Base-by-base conservation (phyloP, 2,113 vertebrate species). In the Sphyrna mokarran region DNA sequence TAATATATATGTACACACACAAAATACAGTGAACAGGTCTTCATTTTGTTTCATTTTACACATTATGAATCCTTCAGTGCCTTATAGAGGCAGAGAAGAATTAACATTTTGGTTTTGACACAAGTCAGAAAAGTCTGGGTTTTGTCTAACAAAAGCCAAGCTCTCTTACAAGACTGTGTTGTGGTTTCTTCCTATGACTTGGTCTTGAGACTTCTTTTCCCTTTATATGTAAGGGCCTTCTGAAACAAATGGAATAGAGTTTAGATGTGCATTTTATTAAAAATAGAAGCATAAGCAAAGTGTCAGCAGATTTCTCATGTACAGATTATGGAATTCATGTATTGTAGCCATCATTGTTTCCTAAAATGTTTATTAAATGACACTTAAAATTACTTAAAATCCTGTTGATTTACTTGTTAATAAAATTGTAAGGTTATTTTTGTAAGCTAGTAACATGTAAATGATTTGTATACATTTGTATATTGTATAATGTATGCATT, bases 401-500 rank as follows among this genome's bases (percentile, higher is more conserved):
- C 96, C 97, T 48, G 96, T 96, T 96, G 94, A 96, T 97, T 97
- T 96, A 97, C 97, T 97, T 97, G 97, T 97, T 97, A 97, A 96
- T 96, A 96, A 96, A 98, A 97, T 97, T 96, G 97, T 97, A 95
- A 29, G 94, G 94, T 95, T 95, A 98, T 98, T 98, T 98, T 98
- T 98, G 97, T 98, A 98, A 97, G 97, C 97, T 97, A 96, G 93
- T 96, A 96, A 97, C 96, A 98, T 97, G 97, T 97, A 97, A 97
- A 97, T 97, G 70, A 96, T 97, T 97, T 98, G 96, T 97, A 97
- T 97, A 97, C 97, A 97, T 98, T 98, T 98, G 97, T 97, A 97
- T 96, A 97, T 97, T 97, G 93, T 95, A 97, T 96, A 97, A 97
- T 96, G 97, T 97, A 97, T 97, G 96, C 96, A 97, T 98, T 97